phyloP scores from a whole-genome alignment of 2,888 invertebrate genomes.

The Ernsta delagoae region DNA sequence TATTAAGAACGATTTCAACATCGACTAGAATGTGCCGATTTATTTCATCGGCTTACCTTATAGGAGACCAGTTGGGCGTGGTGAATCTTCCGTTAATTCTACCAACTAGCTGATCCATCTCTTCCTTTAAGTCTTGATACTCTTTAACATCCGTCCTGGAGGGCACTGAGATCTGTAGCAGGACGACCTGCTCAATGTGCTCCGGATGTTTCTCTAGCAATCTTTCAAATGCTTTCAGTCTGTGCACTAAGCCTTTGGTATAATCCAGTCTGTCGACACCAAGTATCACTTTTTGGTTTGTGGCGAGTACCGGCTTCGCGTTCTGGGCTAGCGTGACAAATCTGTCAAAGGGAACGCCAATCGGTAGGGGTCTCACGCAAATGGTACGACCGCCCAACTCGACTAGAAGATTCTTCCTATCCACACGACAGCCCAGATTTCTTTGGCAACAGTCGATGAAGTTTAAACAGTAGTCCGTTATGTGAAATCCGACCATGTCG shows the following conservation, averaged over 20 bases:
- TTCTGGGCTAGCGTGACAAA: constrained; percentile 92
- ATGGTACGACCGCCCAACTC: constrained; percentile 95
- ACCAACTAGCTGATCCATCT: constrained; percentile 95
- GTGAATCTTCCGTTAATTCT: constrained; percentile 95
- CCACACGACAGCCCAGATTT: constrained; percentile 94
- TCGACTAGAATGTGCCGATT: neutral
- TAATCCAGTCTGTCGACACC: constrained; percentile 96
- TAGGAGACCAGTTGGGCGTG: constrained; percentile 96
- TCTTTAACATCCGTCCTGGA: constrained; percentile 96
- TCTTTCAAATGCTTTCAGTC: constrained; percentile 91
- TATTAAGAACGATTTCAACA: too few species aligned
- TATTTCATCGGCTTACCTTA: constrained; percentile 73
- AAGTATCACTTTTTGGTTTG: constrained; percentile 91
- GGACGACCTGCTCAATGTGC: constrained; percentile 91
- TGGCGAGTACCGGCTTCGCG: constrained; percentile 87
- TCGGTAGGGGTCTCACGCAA: constrained; percentile 92
- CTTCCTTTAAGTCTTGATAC: constrained; percentile 95
- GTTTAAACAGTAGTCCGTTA: constrained; percentile 95
- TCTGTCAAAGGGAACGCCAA: constrained; percentile 94
- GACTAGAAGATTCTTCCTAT: constrained; percentile 93
- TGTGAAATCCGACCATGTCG: constrained; percentile 97
- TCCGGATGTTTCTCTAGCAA: constrained; percentile 93
- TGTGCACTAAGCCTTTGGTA: constrained; percentile 94
- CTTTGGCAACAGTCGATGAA: constrained; percentile 96
- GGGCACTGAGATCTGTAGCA: constrained; percentile 94